phyloP scores from a whole-genome alignment of 2,888 invertebrate genomes.

The Coenonympha arcania region DNA sequence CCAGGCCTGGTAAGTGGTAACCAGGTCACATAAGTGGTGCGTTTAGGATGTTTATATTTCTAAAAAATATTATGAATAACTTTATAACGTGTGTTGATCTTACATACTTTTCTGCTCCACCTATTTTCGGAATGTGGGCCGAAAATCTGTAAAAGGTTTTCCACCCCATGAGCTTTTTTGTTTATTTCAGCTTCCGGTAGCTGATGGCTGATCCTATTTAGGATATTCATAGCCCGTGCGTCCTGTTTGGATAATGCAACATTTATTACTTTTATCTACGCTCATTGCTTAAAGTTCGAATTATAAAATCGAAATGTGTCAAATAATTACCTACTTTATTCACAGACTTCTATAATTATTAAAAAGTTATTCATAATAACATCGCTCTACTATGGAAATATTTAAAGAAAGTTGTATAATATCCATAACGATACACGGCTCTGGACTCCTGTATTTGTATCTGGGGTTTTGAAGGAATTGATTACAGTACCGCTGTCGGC shows the following conservation, averaged over 20 bases:
- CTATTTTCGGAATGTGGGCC: slow-evolving; percentile 8
- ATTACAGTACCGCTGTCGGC: too few species aligned
- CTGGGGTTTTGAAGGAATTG: too few species aligned
- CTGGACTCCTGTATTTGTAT: too few species aligned
- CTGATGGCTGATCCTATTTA: not conserved
- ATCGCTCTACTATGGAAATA: too few species aligned
- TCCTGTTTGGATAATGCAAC: not conserved
- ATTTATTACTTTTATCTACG: too few species aligned
- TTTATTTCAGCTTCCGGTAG: slow-evolving; percentile 5
- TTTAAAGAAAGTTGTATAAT: too few species aligned
- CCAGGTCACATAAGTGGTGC: slow-evolving; percentile 17
- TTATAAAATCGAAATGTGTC: too few species aligned
- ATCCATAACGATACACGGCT: too few species aligned
- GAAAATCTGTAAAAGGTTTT: slow-evolving; percentile 5
- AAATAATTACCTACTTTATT: too few species aligned
- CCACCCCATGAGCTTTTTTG: not conserved
- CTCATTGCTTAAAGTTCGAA: too few species aligned
- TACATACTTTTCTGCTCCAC: not conserved
- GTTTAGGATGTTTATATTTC: slow-evolving; percentile 4
- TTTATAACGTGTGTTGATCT: not conserved
- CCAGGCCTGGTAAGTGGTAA: slow-evolving; percentile 11
- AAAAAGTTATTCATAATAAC: too few species aligned
- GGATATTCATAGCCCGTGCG: not conserved
- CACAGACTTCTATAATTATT: too few species aligned
- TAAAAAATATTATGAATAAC: not conserved